Conservation (phyloP, 1,140 invertebrate species). For the Drosophila nikananu region DNA sequence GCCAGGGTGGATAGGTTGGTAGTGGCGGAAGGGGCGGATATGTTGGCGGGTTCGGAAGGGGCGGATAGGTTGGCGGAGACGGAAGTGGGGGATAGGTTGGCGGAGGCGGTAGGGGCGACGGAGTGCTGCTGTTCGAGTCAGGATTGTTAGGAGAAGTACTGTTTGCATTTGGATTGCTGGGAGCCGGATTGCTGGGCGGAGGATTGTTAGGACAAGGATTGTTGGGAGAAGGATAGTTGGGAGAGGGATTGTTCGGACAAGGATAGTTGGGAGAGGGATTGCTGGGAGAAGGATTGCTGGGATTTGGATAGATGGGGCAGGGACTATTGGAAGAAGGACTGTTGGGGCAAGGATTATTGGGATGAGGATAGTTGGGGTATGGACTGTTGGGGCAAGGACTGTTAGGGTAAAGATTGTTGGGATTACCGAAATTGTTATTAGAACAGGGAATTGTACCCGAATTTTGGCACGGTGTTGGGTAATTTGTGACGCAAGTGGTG, state of each 20-base stretch:
- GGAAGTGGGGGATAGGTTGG: conserved; percentile 5
- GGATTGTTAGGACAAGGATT: background rate
- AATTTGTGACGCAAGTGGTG: background rate
- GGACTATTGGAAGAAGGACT: background rate
- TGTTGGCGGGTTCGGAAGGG: background rate
- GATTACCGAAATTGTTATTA: no score
- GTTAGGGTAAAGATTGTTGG: background rate
- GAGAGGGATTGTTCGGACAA: background rate
- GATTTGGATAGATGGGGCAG: background rate
- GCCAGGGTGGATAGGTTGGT: conserved; percentile 9
- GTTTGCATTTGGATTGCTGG: background rate
- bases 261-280: background rate
- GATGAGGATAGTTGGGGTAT: background rate
- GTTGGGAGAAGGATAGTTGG: background rate
- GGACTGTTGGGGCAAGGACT: background rate
- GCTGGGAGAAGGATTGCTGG: background rate
- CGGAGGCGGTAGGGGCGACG: background rate
- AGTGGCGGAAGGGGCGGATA: background rate
- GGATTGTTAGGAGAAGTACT: background rate
- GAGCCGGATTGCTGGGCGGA: background rate
- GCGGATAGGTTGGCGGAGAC: conserved; percentile 2
- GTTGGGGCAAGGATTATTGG: background rate
- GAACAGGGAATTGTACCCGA: background rate
- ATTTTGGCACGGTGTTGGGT: conserved; percentile 1
- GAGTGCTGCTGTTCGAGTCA: background rate